Percentiles rank a stretch among this genome's conserved stretches.
phyloP scores from a whole-genome alignment of 1,140 invertebrate genomes.

The Pogonus chalceus region DNA sequence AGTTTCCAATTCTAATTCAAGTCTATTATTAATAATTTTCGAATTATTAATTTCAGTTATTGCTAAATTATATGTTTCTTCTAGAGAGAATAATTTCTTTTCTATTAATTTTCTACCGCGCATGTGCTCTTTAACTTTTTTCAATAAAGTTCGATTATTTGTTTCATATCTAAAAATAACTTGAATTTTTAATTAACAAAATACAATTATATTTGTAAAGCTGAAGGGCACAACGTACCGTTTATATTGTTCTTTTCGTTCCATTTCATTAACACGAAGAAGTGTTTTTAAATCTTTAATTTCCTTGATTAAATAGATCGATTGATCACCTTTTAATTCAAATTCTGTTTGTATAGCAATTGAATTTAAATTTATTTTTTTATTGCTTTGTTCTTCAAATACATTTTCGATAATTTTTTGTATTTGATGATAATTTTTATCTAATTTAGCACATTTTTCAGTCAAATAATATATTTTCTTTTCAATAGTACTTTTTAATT shows the following conservation, averaged over 20 bases:
- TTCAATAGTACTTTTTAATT: neutral
- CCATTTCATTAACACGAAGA: neutral
- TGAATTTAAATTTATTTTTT: neutral
- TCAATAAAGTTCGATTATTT: conserved; percentile 27
- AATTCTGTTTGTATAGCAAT: neutral
- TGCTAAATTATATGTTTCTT: neutral
- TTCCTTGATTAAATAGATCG: neutral
- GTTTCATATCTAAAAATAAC: conserved; percentile 18
- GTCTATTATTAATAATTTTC: neutral
- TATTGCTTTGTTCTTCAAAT: no score
- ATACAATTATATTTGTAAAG: no score
- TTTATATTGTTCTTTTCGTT: conserved; percentile 7
- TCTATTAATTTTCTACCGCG: conserved; percentile 28
- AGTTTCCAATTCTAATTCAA: neutral
- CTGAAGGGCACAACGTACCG: neutral
- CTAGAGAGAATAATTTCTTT: conserved; percentile 16
- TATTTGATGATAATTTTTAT: neutral
- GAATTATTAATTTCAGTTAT: neutral
- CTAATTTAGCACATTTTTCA: neutral
- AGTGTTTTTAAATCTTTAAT: conserved; percentile 4
- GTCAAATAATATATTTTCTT: neutral
- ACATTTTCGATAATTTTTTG: neutral
- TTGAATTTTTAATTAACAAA: neutral
- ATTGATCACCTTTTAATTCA: neutral
- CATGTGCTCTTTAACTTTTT: conserved; percentile 28